Evolutionary conservation across 2,888 invertebrate species (phyloP), one percentile per base, ranked within the genome.

Genomic region (Aproaerema taeniolella): DNA sequence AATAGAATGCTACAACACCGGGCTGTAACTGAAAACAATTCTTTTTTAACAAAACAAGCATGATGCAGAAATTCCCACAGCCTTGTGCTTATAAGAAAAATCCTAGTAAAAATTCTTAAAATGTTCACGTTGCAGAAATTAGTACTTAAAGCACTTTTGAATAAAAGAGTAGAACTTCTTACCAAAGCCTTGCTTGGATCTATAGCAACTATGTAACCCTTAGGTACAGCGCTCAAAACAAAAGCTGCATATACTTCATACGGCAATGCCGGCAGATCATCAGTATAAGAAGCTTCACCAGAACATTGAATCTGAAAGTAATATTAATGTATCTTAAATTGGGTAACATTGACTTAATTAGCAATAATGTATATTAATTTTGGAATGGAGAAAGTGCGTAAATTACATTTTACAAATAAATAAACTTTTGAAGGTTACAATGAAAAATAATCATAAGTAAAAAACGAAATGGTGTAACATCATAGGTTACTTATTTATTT

Each of bases 231-330:
- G 7, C 90, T 85, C 0, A 89, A 58, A 1, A 92, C 91, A 48
- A 93, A 90, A 0, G 90, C 90, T 7, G 88, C 92, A 60, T 87
- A 89, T 0, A 93, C 86, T 72, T 94, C 91, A 57, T 90, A 86
- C 0, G 83, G 81, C 0, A 77, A 58, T 0, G 76, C 58, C 2
- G 89, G 89, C 11, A 90, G 62, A 51, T 93, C 93, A 54, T 91
- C 89, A 1, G 89, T 73, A 61, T 90, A 94, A 48, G 87, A 71
- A 0, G 91, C 91, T 65, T 93, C 91, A 0, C 93, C 93, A 30
- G 91, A 81, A 52, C 88, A 88, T 74, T 91, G 92, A 6, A 77
- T 66, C 75, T 79, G 39, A 26, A 5, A 26, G n/a, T 9, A 26
- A 5, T 26, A 8, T 20, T 8, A 20, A 20, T 20, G 20, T 20